A percentile compares a stretch with the other conserved stretches of the same genome.
phyloP scores from a whole-genome alignment of 2,113 vertebrate genomes.

The Eudyptes chrysolophus region DNA sequence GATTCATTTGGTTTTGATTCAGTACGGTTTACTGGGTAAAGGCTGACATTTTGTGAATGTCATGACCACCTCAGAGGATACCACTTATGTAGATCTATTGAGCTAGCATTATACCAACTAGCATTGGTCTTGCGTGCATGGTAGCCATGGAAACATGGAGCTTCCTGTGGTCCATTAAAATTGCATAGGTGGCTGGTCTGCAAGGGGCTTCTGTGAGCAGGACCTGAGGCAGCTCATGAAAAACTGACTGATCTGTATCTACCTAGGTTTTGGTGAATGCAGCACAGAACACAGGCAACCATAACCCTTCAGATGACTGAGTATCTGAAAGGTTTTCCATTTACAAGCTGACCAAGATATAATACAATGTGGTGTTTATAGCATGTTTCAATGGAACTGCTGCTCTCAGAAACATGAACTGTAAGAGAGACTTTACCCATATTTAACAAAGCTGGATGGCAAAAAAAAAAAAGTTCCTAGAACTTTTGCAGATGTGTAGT shows the following conservation, averaged over 20 bases:
- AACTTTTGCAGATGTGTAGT: not conserved
- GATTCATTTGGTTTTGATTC: not conserved
- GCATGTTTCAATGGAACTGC: not conserved
- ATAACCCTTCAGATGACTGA: not conserved
- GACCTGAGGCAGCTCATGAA: not conserved
- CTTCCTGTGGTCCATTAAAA: not conserved
- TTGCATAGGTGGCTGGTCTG: not conserved
- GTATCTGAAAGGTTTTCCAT: not conserved
- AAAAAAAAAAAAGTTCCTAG: not conserved
- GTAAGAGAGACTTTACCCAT: not conserved
- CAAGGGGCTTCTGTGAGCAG: not conserved
- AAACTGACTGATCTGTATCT: not conserved
- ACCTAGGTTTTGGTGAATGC: not conserved
- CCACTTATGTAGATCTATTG: not conserved
- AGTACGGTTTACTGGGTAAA: not conserved
- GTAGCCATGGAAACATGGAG: not conserved
- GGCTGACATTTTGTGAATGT: conserved; percentile 10
- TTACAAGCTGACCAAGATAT: not conserved
- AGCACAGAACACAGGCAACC: not conserved
- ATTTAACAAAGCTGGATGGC: not conserved
- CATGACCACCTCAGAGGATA: not conserved
- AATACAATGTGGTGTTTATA: not conserved
- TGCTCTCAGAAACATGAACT: not conserved
- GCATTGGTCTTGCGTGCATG: not conserved
- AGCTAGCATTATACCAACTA: not conserved